phyloP scores from a whole-genome alignment of 1,140 invertebrate genomes.

The Cotesia glomerata region DNA sequence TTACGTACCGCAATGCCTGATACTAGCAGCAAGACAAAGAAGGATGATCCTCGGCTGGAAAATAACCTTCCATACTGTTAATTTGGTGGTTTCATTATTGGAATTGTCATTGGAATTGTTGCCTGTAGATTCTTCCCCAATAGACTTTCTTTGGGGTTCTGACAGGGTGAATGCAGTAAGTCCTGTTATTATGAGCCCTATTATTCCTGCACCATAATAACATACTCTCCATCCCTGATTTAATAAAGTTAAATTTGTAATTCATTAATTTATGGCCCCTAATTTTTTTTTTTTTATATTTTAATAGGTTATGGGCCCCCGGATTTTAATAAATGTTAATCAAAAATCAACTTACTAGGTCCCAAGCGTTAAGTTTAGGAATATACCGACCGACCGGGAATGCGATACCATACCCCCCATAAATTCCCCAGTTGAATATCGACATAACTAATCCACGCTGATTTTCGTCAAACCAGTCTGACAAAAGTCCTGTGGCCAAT shows the following conservation, averaged over 20 bases:
- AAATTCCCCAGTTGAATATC: slow-evolving; percentile 96
- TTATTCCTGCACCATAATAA: slow-evolving; percentile 83
- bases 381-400: slow-evolving; percentile 91
- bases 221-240: slow-evolving; percentile 84
- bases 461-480: slow-evolving; percentile 83
- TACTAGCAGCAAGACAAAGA: slow-evolving; percentile 84
- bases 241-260: neutral
- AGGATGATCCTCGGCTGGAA: slow-evolving; percentile 79
- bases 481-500: slow-evolving; percentile 81
- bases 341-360: slow-evolving; percentile 67
- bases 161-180: slow-evolving; percentile 78
- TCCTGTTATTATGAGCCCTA: slow-evolving; percentile 77
- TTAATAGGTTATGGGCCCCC: too few relatives aligned
- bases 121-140: slow-evolving; percentile 69
- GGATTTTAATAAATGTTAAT: too few relatives aligned
- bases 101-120: too few relatives aligned
- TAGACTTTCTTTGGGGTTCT: slow-evolving; percentile 78
- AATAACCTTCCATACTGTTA: slow-evolving; percentile 76
- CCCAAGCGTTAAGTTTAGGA: slow-evolving; percentile 77
- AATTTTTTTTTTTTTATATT: too few relatives aligned
- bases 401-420: slow-evolving; percentile 90
- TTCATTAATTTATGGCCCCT: neutral
- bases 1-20: slow-evolving; percentile 83
- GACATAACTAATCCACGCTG: slow-evolving; percentile 88
- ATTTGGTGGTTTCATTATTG: slow-evolving; percentile 56